Conservation (phyloP, 2,888 invertebrate species). For the Pinctada fucata region DNA sequence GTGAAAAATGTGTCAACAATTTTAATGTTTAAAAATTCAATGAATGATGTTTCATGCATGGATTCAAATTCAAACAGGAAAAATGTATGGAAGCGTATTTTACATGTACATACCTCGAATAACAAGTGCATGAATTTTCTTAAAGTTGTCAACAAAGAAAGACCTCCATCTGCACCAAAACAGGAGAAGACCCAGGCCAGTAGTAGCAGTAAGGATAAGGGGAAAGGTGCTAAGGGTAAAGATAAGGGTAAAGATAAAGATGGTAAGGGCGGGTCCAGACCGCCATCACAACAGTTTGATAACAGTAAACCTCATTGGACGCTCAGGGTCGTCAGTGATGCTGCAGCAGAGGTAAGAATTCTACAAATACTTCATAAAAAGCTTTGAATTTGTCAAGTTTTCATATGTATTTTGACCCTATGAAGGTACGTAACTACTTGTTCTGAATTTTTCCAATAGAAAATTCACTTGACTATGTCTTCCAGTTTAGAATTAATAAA, state of each 20-base stretch:
- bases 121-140: background rate
- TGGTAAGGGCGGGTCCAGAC: conserved; percentile 66
- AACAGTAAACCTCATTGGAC: conserved; percentile 74
- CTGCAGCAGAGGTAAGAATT: conserved; percentile 66
- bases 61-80: no score
- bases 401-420: background rate
- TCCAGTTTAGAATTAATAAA: no score
- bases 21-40: no score
- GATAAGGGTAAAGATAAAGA: conserved; percentile 67
- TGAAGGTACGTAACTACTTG: no score
- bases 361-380: background rate
- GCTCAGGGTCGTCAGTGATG: conserved; percentile 74
- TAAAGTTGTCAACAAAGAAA: conserved; percentile 69
- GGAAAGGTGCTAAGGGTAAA: conserved; percentile 69
- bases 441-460: no score
- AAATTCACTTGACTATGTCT: no score
- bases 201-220: conserved; percentile 56
- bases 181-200: conserved; percentile 62
- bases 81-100: no score
- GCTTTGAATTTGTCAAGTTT: no score
- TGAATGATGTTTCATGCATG: no score
- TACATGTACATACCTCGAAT: no score
- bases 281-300: conserved; percentile 76
- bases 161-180: conserved; percentile 65
- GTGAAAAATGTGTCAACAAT: no score